phyloP scores from a whole-genome alignment of 1,140 invertebrate genomes.

The Holotrichia oblita region DNA sequence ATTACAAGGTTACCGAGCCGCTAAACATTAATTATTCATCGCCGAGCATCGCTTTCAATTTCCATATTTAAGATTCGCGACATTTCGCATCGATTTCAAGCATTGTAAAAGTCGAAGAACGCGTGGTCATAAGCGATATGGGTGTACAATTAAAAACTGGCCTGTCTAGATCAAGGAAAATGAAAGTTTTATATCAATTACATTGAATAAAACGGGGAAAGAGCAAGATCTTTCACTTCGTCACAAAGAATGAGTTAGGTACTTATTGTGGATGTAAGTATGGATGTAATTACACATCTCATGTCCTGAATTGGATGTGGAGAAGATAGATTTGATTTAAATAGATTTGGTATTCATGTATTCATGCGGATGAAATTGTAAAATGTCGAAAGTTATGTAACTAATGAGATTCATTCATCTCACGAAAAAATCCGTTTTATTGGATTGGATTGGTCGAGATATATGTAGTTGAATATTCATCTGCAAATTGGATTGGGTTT shows the following conservation, averaged over 20 bases:
- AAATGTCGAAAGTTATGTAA: neutral
- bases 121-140: neutral
- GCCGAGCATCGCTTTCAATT: conserved; percentile 28
- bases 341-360: neutral
- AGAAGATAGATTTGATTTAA: no score
- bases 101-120: conserved; percentile 9
- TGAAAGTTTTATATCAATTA: conserved; percentile 19
- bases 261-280: no score
- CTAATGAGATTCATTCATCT: neutral
- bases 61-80: conserved; percentile 22
- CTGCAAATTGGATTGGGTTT: no score
- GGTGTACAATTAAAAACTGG: conserved; percentile 14
- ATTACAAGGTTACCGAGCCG: neutral
- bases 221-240: conserved; percentile 4
- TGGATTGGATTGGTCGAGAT: no score
- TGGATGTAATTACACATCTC: neutral
- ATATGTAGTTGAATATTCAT: no score
- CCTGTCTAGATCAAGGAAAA: conserved; percentile 33
- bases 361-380: neutral
- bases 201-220: neutral
- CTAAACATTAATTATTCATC: conserved; percentile 21
- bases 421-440: no score
- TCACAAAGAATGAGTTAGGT: neutral
- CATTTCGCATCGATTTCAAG: neutral
- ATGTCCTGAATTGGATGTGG: neutral